Evolutionary conservation across 2,888 invertebrate genomes (phyloP), one percentile per base, ranked within the genome.

Genomic region (Aricia artaxerxes): DNA sequence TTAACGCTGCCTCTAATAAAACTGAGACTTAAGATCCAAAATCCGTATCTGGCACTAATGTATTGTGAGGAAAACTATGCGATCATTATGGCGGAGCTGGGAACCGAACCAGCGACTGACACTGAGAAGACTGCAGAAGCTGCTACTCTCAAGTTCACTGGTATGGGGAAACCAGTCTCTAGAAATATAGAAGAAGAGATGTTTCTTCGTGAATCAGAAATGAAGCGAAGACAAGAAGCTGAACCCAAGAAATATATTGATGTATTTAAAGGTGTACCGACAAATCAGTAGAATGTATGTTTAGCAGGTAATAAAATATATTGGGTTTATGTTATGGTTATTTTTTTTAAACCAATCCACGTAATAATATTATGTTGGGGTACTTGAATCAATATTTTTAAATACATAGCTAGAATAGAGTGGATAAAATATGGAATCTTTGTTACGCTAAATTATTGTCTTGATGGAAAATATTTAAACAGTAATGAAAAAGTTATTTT

Each of bases 31-130:
- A 92, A 91, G 82, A 87, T 89, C 44, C 85, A 86, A 2, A 89
- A 88, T 79, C 87, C 89, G 0, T 92, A 91, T 79, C 81, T 92
- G 72, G 89, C 87, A 0, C 78, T 92, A 83, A 90, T 89, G 87
- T 86, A 85, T 72, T 92, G 92, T 77, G 87, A 88, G 2, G 81
- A 85, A 0, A 81, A 82, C 1, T 87, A 85, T 7, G 88, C 89
- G 0, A 80, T 81, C 1, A 81, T 90, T 9, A 89, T 92, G 90
- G 89, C 90, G 0, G 82, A 87, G 5, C 77, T 84, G 0, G 90
- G 88, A 0, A 86, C 83, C 7, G 88, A 85, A 80, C 92, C 92
- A 0, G 60, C 40, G 0, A 83, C 82, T 0, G 77, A 81, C 0
- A 57, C 81, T 3, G 88, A 88, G 2, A 89, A 87, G 78, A 80